Evolutionary conservation across 2,888 invertebrate genomes (phyloP), one percentile per base, ranked within the genome.

Genomic region (Allacma fusca): DNA sequence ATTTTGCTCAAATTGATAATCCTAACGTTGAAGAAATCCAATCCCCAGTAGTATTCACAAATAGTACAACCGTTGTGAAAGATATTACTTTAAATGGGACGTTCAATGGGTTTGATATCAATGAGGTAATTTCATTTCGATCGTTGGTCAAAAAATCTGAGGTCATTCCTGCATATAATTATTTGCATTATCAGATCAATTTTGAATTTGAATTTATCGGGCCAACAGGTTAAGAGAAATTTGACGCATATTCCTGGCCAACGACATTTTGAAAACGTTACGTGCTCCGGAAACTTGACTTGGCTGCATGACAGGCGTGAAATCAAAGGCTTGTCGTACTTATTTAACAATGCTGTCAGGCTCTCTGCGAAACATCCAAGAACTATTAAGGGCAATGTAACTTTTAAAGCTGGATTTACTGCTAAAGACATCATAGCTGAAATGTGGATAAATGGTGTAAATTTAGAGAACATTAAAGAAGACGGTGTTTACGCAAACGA

Each of bases 371-470:
- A 73, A 0, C 50, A 59, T 0, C 43, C 74, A 2, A 81, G 82
- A 57, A 75, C 24, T 7, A 73, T 83, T 1, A 73, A 69, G 19
- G 80, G 80, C 19, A 21, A 24, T 23, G 80, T 81, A 9, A 70
- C 40, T n/a, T 82, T 83, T 69, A 0, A 28, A 0, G 13, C 72
- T 1, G 81, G 79, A 44, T 76, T 83, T 40, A 21, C 71, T 5
- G 73, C 74, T 1, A 64, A 71, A 5, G 4, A 64, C 19, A 5
- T 70, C 12, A 19, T 72, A 13, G 44, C 78, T 4, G 24, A 70
- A 13, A 24, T 77, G 16, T 81, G 83, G 81, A 57, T 83, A 5
- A 73, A 74, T 64, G 77, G 62, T 44, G 72, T 83, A 0, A 71
- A 83, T 68, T 59, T 83, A 21, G 29, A 78, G 24, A n/a, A 71